Conservation (phyloP, 2,113 vertebrate genomes). For the Istiophorus platypterus region DNA sequence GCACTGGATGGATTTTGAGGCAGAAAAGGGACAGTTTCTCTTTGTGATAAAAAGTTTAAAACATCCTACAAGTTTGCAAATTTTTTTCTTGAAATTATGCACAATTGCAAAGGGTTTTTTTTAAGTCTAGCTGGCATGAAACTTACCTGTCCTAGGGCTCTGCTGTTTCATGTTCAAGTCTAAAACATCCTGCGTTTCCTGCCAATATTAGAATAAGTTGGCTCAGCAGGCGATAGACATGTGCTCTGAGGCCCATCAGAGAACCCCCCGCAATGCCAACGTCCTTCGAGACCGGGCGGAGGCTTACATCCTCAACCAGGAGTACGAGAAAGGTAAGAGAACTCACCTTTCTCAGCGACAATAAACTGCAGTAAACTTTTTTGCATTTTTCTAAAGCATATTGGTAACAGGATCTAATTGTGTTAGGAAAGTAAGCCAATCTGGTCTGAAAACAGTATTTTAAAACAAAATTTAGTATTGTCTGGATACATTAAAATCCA, state of each 20-base stretch:
- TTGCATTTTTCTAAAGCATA: not conserved
- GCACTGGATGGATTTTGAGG: not conserved
- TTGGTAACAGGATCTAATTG: not conserved
- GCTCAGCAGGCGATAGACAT: slow-evolving; percentile 81
- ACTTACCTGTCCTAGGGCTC: not conserved
- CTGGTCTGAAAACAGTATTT: not conserved
- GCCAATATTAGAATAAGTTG: slow-evolving; percentile 70
- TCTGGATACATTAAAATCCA: not conserved
- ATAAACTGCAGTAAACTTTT: too few relatives aligned
- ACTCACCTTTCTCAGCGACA: too few relatives aligned
- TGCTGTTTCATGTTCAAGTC: not conserved
- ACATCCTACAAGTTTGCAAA: not conserved
- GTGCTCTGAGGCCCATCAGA: slow-evolving; percentile 88
- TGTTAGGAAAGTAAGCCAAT: too few relatives aligned
- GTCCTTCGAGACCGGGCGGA: slow-evolving; percentile 87
- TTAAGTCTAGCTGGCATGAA: too few relatives aligned
- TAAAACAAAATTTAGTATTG: not conserved
- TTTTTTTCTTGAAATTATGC: too few relatives aligned
- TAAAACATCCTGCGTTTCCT: not conserved
- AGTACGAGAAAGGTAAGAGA: slow-evolving; percentile 86
- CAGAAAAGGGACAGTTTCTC: not conserved
- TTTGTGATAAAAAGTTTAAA: not conserved
- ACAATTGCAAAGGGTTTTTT: too few relatives aligned
- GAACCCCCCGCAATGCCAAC: slow-evolving; percentile 85
- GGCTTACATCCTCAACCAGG: slow-evolving; percentile 87